phyloP scores from a whole-genome alignment of 2,888 invertebrate genomes.

The Barypeithes pellucidus region DNA sequence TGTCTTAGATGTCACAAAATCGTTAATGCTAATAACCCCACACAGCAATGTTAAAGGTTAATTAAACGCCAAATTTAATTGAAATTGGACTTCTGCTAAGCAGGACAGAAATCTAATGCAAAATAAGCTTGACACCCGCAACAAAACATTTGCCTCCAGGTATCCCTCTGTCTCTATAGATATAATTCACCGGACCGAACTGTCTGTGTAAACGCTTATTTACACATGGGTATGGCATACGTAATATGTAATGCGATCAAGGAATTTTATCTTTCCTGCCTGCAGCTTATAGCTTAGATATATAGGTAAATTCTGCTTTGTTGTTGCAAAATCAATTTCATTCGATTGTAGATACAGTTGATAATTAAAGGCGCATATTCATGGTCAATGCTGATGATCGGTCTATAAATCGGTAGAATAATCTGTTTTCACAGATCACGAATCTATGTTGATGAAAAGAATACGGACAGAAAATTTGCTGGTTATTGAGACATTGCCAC shows the following conservation, averaged over 20 bases:
- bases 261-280: constrained; percentile 4
- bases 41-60: not conserved
- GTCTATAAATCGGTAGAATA: too few species aligned
- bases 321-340: constrained; percentile 10
- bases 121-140: not conserved
- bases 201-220: constrained; percentile 25
- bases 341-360: not conserved
- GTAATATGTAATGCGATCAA: constrained; percentile 23
- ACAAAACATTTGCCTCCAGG: constrained; percentile 12
- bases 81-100: constrained; percentile 14
- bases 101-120: constrained; percentile 8
- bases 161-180: not conserved
- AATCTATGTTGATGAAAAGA: too few species aligned
- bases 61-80: not conserved
- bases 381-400: too few species aligned
- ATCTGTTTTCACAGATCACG: too few species aligned
- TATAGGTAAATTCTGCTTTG: constrained; percentile 16
- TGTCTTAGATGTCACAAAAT: too few species aligned
- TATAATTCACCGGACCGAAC: not conserved
- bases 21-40: too few species aligned
- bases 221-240: constrained; percentile 24
- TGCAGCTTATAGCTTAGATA: not conserved
- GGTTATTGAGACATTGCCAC: too few species aligned
- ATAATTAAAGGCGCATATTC: too few species aligned
- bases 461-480: too few species aligned